These are phyloP conservation scores for Sycophaga agraensis DNA, from an alignment of 1,140 invertebrate species.

Conservation along the genomic window DNA sequence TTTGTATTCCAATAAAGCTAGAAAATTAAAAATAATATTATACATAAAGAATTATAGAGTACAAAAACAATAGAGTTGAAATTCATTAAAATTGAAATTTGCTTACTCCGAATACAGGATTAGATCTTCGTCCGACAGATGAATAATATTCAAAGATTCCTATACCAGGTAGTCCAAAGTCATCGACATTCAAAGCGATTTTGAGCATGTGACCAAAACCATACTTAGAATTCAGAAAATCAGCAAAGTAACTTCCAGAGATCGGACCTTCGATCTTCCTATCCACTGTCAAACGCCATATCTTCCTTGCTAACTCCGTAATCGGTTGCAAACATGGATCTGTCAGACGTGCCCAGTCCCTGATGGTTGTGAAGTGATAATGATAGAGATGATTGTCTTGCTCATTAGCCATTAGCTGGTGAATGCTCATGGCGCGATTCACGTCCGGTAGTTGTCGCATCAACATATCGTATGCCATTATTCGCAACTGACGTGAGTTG, in stretches of 20 bases:
- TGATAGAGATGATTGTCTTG: slow-evolving; percentile 51
- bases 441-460: slow-evolving; percentile 43
- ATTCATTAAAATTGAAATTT: too few relatives aligned
- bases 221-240: slow-evolving; percentile 41
- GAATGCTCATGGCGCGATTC: slow-evolving; percentile 45
- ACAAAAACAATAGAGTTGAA: too few relatives aligned
- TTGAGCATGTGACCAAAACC: slow-evolving; percentile 37
- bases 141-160: slow-evolving; percentile 29
- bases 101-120: slow-evolving; percentile 32
- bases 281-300: slow-evolving; percentile 35
- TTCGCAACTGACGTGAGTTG: slow-evolving; percentile 43
- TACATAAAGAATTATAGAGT: too few relatives aligned
- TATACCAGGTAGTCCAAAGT: slow-evolving; percentile 35
- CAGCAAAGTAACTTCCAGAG: slow-evolving; percentile 33
- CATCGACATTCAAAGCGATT: slow-evolving; percentile 30
- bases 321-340: slow-evolving; percentile 44
- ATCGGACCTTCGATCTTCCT: slow-evolving; percentile 28
- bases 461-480: slow-evolving; percentile 47
- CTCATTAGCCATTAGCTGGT: slow-evolving; percentile 52
- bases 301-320: slow-evolving; percentile 40
- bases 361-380: slow-evolving; percentile 51
- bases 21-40: too few relatives aligned
- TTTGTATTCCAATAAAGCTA: slow-evolving; percentile 37
- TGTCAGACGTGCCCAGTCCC: slow-evolving; percentile 42
- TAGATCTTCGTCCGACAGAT: neutral